Conservation (phyloP, 2,797 vertebrate genomes). For the Petrocephalus sullivani region DNA sequence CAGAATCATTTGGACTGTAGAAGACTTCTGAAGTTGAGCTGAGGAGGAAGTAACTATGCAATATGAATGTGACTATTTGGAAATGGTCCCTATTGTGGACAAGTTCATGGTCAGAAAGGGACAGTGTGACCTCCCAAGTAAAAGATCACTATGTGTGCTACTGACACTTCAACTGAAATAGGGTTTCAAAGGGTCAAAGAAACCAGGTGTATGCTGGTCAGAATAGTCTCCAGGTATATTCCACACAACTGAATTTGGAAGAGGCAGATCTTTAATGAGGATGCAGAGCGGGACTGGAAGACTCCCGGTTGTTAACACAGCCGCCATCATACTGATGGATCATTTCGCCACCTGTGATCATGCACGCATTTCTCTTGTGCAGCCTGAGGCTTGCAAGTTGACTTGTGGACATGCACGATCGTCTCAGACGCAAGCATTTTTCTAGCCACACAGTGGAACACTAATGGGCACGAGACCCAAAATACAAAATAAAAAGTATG, state of each 20-base stretch:
- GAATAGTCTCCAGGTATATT: slow-evolving; percentile 21
- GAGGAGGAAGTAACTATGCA: not conserved
- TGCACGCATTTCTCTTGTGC: slow-evolving; percentile 33
- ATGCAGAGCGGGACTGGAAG: slow-evolving; percentile 13
- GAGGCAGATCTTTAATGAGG: slow-evolving; percentile 38
- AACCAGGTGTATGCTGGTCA: slow-evolving; percentile 1
- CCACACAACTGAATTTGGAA: slow-evolving; percentile 34
- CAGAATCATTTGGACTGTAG: not conserved
- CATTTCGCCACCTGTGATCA: slow-evolving; percentile 29
- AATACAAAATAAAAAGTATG: slow-evolving; percentile 13
- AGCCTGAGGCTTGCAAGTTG: slow-evolving; percentile 18
- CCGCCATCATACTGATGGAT: slow-evolving; percentile 22
- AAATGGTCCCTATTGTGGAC: not conserved
- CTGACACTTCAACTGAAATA: not conserved
- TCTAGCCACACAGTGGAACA: slow-evolving; percentile 3
- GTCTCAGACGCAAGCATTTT: slow-evolving; percentile 18
- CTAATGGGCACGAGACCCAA: slow-evolving; percentile 24
- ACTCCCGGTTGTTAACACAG: slow-evolving; percentile 14
- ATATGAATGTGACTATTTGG: not conserved
- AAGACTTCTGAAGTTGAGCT: not conserved
- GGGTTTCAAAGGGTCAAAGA: not conserved
- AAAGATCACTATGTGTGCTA: not conserved
- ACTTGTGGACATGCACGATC: slow-evolving; percentile 13
- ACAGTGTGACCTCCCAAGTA: not conserved
- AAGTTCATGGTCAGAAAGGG: not conserved